These are phyloP conservation scores for Copidosoma floridanum DNA, from an alignment of 1,140 invertebrate genomes.

Conservation along the genomic window DNA sequence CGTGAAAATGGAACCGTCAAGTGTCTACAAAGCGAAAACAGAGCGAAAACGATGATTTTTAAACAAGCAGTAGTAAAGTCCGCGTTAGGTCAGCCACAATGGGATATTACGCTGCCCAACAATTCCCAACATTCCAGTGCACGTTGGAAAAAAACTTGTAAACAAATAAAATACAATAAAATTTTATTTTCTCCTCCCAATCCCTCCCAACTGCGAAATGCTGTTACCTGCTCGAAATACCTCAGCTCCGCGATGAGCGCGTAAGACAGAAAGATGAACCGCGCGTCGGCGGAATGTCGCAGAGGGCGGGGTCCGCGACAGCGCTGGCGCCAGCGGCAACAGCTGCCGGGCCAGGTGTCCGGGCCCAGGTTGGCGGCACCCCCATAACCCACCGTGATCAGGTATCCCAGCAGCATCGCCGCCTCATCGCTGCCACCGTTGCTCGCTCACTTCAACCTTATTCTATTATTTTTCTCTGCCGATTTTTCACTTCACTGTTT, in stretches of 20 bases:
- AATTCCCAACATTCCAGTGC: too few species aligned
- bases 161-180: too few species aligned
- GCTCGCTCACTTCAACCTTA: neutral
- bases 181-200: too few species aligned
- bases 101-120: too few species aligned
- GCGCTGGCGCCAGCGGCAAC: neutral
- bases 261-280: conserved; percentile 65
- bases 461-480: neutral
- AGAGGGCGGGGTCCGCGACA: conserved; percentile 39
- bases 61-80: too few species aligned
- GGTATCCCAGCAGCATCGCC: conserved; percentile 32
- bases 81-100: too few species aligned
- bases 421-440: conserved; percentile 4
- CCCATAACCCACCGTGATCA: conserved; percentile 51
- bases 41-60: too few species aligned
- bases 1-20: too few species aligned
- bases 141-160: too few species aligned
- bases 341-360: conserved; percentile 53
- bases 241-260: conserved; percentile 60
- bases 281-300: conserved; percentile 59
- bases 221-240: conserved; percentile 65
- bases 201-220: neutral
- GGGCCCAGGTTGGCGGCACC: conserved; percentile 34
- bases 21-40: too few species aligned
- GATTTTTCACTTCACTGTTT: neutral